phyloP scores from a whole-genome alignment of 1,140 invertebrate genomes.

The Hycleus phaleratus region DNA sequence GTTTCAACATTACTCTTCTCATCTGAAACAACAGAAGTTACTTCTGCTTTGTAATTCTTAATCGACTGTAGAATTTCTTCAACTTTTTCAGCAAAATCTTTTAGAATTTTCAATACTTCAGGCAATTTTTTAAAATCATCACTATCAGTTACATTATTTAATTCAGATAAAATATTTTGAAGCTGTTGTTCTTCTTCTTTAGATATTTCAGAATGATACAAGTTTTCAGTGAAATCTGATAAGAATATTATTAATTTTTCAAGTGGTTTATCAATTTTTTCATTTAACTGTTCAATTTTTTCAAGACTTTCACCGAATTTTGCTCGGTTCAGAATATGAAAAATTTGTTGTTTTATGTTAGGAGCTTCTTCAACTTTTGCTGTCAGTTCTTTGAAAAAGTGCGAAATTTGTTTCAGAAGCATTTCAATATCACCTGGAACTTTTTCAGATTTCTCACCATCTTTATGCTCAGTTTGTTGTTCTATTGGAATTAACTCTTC shows the following conservation, averaged over 20 bases:
- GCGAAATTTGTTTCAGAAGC: neutral
- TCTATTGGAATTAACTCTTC: too few species aligned
- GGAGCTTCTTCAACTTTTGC: constrained; percentile 10
- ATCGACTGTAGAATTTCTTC: too few species aligned
- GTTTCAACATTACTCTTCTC: too few species aligned
- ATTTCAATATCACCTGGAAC: too few species aligned
- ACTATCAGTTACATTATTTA: too few species aligned
- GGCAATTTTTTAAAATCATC: too few species aligned
- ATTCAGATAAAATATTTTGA: neutral
- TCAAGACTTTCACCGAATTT: constrained; percentile 18
- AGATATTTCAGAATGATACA: neutral
- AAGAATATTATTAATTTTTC: constrained; percentile 9
- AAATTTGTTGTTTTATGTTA: constrained; percentile 12
- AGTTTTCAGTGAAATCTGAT: neutral
- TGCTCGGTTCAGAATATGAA: constrained; percentile 16
- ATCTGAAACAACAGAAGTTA: too few species aligned
- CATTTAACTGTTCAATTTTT: constrained; percentile 15
- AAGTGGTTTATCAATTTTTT: constrained; percentile 12
- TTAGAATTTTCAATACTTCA: too few species aligned
- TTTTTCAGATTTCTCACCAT: too few species aligned
- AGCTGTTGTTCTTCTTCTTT: constrained; percentile 2
- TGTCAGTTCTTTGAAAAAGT: neutral
- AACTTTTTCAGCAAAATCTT: too few species aligned
- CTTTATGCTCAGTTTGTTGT: too few species aligned
- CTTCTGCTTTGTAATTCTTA: too few species aligned